Conservation (phyloP, 2,797 vertebrate genomes). For the Salarias fasciatus region DNA sequence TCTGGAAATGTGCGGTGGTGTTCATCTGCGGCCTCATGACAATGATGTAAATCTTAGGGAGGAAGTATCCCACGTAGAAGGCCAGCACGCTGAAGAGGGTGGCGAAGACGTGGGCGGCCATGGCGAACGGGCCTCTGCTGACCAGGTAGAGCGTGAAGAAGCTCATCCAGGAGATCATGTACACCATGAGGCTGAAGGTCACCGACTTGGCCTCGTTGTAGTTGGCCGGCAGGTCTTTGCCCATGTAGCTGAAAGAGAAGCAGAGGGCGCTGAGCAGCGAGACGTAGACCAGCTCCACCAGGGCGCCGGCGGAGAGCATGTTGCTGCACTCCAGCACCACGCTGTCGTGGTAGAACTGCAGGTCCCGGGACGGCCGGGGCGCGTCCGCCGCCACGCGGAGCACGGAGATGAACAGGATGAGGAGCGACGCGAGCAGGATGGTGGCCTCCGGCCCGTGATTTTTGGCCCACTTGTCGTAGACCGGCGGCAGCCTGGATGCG, state of each 20-base stretch:
- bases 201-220: constrained; percentile 90
- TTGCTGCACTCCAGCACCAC: constrained; percentile 82
- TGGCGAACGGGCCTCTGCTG: constrained; percentile 76
- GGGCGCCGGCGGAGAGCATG: constrained; percentile 67
- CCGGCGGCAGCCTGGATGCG: constrained; percentile 81
- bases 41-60: constrained; percentile 88
- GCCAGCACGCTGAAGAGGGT: constrained; percentile 83
- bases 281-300: constrained; percentile 69
- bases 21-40: constrained; percentile 83
- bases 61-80: constrained; percentile 84
- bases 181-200: constrained; percentile 86
- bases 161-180: constrained; percentile 84
- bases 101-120: constrained; percentile 77
- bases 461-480: constrained; percentile 84
- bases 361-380: constrained; percentile 66
- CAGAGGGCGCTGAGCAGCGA: constrained; percentile 78
- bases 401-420: constrained; percentile 68
- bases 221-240: constrained; percentile 89
- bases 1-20: constrained; percentile 85
- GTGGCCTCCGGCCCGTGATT: constrained; percentile 81
- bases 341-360: constrained; percentile 69
- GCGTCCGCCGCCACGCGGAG: constrained; percentile 56
- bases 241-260: constrained; percentile 87
- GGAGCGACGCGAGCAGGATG: constrained; percentile 63
- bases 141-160: constrained; percentile 86